Base-by-base conservation (phyloP, 2,888 invertebrate species). In the Suillia variegata region DNA sequence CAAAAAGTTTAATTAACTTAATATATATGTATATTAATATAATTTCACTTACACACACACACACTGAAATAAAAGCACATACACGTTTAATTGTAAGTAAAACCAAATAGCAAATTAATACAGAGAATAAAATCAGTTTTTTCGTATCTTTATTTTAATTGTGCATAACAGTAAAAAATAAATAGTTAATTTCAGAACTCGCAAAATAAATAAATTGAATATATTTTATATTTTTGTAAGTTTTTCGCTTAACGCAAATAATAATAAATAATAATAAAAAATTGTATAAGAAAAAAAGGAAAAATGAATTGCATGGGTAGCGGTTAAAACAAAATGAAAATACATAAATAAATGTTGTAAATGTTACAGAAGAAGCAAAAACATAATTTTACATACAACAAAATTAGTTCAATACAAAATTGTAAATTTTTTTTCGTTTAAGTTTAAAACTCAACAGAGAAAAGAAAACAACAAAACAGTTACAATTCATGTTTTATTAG, bases 381-480 rank as follows among this genome's bases (percentile, higher is more conserved):
- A 26, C 26, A 26, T 10, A 26, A 26, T n/a, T n/a, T n/a, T n/a
- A n/a, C n/a, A n/a, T n/a, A n/a, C n/a, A 26, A 26, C 26, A 26
- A 26, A 26, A 26, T 6, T 26, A 5, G 10, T 26, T 26, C 5
- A 26, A 6, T 26, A 10, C 26, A 26, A 26, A 26, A 26, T 26
- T 26, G 26, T 10, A 26, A 26, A 26, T 53, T 47, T 63, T 64
- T 47, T 59, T 56, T 48, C 49, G 57, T 15, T 48, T 61, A 51
- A 45, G 61, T 65, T 53, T 61, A 62, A 51, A 64, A 55, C 61
- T 58, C 63, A 65, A 65, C 61, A 57, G 49, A 34, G 51, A 49
- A 2, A 57, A 50, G 26, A 54, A 45, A 22, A 61, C 33, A 51
- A 47, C 45, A 20, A 56, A 38, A n/a, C n/a, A n/a, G n/a, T n/a